A percentile compares a stretch with the other conserved stretches of the same genome.
Conservation (phyloP, 2,888 invertebrate species). For the Scaptomyza cyrtandrae region DNA sequence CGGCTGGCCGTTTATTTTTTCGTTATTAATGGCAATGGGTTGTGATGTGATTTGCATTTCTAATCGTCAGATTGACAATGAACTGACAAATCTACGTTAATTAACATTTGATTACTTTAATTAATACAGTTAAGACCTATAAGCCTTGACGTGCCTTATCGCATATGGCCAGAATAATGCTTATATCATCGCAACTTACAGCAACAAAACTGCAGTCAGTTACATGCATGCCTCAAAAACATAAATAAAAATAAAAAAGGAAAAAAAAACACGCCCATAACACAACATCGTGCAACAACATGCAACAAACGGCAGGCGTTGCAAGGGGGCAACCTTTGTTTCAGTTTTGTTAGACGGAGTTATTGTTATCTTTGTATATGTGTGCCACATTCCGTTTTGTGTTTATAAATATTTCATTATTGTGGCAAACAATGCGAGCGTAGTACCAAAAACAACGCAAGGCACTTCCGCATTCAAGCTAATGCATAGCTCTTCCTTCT, state of each 20-base stretch:
- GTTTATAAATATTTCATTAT: slow-evolving; percentile 70
- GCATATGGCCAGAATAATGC: not conserved
- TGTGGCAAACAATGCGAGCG: slow-evolving; percentile 66
- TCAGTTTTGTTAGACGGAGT: slow-evolving; percentile 31
- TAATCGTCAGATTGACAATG: slow-evolving; percentile 56
- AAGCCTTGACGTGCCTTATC: slow-evolving; percentile 1
- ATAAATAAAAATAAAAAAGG: not conserved
- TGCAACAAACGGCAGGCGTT: not conserved
- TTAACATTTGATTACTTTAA: slow-evolving; percentile 51
- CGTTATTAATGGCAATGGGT: slow-evolving; percentile 40
- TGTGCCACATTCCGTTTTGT: slow-evolving; percentile 75
- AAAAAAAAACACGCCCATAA: slow-evolving; percentile 8
- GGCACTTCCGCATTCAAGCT: slow-evolving; percentile 64
- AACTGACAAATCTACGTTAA: slow-evolving; percentile 60
- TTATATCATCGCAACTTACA: slow-evolving; percentile 2
- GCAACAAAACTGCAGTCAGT: slow-evolving; percentile 19
- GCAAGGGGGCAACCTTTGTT: slow-evolving; percentile 34
- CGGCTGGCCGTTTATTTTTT: slow-evolving; percentile 33
- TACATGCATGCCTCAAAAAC: slow-evolving; percentile 4
- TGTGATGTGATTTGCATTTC: slow-evolving; percentile 58
- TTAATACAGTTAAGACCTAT: slow-evolving; percentile 17
- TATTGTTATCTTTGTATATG: slow-evolving; percentile 53
- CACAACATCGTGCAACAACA: slow-evolving; percentile 4
- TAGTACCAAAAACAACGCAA: slow-evolving; percentile 48
- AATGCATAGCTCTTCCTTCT: slow-evolving; percentile 6